phyloP scores from a whole-genome alignment of 2,797 vertebrate species.

The Buphagus erythrorhynchus region DNA sequence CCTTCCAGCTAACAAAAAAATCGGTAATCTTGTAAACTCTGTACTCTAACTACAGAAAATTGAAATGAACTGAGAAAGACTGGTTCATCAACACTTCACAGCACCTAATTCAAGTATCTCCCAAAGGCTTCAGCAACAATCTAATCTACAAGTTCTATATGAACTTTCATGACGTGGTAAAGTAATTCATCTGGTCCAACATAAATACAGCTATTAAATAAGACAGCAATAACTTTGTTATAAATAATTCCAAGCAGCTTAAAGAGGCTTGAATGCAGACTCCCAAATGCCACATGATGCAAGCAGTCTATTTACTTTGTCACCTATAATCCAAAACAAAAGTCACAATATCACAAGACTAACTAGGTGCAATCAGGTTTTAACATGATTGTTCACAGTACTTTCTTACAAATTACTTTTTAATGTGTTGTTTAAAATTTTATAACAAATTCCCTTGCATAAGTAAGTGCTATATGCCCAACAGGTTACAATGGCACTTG shows the following conservation, averaged over 20 bases:
- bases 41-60: neutral
- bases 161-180: neutral
- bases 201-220: neutral
- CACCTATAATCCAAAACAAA: neutral
- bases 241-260: neutral
- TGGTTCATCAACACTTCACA: neutral
- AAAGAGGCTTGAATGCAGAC: neutral
- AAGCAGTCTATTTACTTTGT: neutral
- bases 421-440: neutral
- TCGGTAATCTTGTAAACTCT: neutral
- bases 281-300: neutral
- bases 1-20: neutral
- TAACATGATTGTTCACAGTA: neutral
- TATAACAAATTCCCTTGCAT: neutral
- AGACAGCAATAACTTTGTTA: neutral
- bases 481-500: neutral
- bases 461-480: neutral
- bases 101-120: neutral
- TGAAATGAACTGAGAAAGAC: neutral
- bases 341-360: neutral
- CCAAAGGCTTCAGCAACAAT: neutral
- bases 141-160: neutral
- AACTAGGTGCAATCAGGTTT: fast-evolving
- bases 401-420: neutral
- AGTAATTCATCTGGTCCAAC: neutral